phyloP scores from a whole-genome alignment of 2,888 invertebrate genomes.

The Drosophila anomalata region DNA sequence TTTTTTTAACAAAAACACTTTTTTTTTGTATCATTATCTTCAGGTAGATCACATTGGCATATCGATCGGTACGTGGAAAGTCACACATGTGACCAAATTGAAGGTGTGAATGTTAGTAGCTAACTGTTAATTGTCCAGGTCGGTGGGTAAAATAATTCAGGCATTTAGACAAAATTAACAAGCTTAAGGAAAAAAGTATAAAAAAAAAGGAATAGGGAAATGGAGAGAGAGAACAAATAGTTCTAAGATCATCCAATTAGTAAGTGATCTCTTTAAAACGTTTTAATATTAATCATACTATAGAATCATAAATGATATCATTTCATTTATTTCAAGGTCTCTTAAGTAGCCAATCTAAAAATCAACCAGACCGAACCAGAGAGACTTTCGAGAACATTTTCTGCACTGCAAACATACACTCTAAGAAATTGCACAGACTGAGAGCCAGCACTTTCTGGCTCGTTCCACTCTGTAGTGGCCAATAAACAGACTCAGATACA shows the following conservation, averaged over 20 bases:
- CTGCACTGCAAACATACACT: slow-evolving; percentile 10
- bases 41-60: slow-evolving; percentile 20
- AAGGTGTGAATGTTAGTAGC: slow-evolving; percentile 57
- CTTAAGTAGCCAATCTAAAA: neutral
- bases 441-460: slow-evolving; percentile 31
- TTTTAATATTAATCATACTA: slow-evolving; percentile 2
- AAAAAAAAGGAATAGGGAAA: neutral
- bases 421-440: slow-evolving; percentile 22
- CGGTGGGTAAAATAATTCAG: slow-evolving; percentile 20
- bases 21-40: slow-evolving; percentile 23
- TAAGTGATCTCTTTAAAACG: slow-evolving; percentile 17
- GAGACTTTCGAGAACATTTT: slow-evolving; percentile 13
- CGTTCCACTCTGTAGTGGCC: slow-evolving; percentile 32
- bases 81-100: slow-evolving; percentile 61
- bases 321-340: neutral
- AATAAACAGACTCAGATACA: slow-evolving; percentile 14
- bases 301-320: neutral
- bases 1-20: slow-evolving; percentile 1
- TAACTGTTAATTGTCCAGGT: slow-evolving; percentile 49
- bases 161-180: slow-evolving; percentile 34
- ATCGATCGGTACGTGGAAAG: slow-evolving; percentile 44
- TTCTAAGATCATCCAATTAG: slow-evolving; percentile 24
- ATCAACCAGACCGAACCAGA: neutral
- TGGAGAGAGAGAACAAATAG: neutral
- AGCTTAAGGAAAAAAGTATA: slow-evolving; percentile 1